phyloP scores from a whole-genome alignment of 2,113 vertebrate species.

The Carassius auratus region DNA sequence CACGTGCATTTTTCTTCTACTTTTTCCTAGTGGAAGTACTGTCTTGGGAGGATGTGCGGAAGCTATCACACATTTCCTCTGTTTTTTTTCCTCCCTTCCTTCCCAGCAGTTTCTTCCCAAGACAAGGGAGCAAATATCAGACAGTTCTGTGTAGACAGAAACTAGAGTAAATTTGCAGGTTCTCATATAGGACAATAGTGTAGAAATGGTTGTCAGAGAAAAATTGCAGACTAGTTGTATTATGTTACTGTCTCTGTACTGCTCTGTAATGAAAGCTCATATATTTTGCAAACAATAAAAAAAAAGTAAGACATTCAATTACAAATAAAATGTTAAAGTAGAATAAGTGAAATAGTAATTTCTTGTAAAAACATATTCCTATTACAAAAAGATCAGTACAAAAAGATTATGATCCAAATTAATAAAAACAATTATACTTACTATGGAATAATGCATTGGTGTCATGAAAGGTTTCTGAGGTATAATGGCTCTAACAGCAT shows the following conservation, averaged over 20 bases:
- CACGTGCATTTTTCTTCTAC: conserved; percentile 40
- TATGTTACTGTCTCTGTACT: conserved; percentile 45
- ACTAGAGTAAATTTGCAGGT: conserved; percentile 72
- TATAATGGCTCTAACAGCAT: neutral
- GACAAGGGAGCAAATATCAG: conserved; percentile 61
- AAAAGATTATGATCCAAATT: neutral
- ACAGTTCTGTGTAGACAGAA: conserved; percentile 43
- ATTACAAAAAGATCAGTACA: neutral
- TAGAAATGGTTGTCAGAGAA: conserved; percentile 58
- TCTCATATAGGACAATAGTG: conserved; percentile 69
- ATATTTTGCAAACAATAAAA: too few relatives aligned
- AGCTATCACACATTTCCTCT: conserved; percentile 71
- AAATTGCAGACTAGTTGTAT: conserved; percentile 3
- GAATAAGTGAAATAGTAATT: neutral
- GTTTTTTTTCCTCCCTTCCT: conserved; percentile 54
- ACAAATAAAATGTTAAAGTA: too few relatives aligned
- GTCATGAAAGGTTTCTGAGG: neutral
- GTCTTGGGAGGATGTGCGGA: conserved; percentile 77
- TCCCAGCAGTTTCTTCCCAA: conserved; percentile 58
- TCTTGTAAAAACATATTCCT: too few relatives aligned
- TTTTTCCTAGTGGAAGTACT: conserved; percentile 65
- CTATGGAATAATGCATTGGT: neutral
- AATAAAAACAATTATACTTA: neutral
- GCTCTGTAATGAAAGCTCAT: neutral
- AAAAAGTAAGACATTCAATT: too few relatives aligned